A percentile compares a stretch with the other conserved stretches of the same genome.
These are phyloP conservation scores for Calephelis virginiensis DNA, from an alignment of 1,140 invertebrate species.

Conservation along the genomic window DNA sequence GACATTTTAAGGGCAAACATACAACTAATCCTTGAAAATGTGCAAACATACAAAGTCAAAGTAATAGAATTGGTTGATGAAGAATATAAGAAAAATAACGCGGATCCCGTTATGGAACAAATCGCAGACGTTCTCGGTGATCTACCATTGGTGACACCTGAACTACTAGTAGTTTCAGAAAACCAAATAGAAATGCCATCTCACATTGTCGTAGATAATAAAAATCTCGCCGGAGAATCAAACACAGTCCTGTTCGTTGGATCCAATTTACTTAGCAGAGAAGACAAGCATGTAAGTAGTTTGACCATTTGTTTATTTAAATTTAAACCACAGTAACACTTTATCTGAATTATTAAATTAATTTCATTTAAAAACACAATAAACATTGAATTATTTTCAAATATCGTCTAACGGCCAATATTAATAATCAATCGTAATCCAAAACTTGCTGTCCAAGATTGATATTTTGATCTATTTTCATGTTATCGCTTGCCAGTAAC, in stretches of 20 bases:
- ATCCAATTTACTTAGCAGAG: constrained; percentile 61
- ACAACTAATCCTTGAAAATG: constrained; percentile 90
- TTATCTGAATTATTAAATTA: no score
- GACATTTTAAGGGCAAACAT: constrained; percentile 80
- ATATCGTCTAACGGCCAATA: no score
- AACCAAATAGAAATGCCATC: constrained; percentile 68
- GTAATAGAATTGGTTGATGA: constrained; percentile 83
- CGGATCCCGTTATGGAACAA: constrained; percentile 73
- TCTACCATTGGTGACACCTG: constrained; percentile 82
- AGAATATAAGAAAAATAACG: constrained; percentile 66
- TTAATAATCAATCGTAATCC: no score
- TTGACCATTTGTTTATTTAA: constrained; percentile 6
- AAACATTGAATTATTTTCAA: no score
- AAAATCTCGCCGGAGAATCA: constrained; percentile 79
- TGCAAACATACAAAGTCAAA: constrained; percentile 83
- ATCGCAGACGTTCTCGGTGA: constrained; percentile 80
- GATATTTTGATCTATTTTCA: no score
- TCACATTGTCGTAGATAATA: constrained; percentile 80
- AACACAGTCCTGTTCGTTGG: constrained; percentile 80
- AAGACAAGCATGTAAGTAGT: constrained; percentile 40
- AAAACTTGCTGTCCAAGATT: no score
- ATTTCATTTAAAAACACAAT: no score
- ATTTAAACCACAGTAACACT: neutral
- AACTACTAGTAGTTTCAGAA: constrained; percentile 67
- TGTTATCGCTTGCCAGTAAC: no score